Evolutionary conservation across 2,797 vertebrate species (phyloP), one percentile per base, ranked within the genome.

Genomic region (Parotocinclus haroldoi): DNA sequence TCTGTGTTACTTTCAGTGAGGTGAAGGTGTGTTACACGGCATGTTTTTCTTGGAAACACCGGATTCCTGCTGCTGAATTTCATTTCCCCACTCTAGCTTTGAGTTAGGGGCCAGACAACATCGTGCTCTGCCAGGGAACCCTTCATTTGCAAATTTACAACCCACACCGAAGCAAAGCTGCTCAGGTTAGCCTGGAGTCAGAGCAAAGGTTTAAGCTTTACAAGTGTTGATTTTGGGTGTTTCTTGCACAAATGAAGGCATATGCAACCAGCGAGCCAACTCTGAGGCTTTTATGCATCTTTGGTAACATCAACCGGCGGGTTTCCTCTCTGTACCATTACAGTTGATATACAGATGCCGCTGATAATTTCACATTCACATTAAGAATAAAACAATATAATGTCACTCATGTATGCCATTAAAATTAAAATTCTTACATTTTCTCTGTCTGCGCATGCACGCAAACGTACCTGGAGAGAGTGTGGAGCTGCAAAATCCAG

Each of bases 31-130:
- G 74, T 78, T 78, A 76, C 75, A 53, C 75, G 64, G 76, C 83
- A 80, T 87, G 83, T 87, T 90, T 88, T 84, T 64, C 77, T 89
- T 86, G 85, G 88, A 86, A 45, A 51, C 12, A 69, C 42, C 66
- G 63, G 73, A 77, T 85, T 86, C 85, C 80, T 84, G 83, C 84
- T 79, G 49, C 8, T 66, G 77, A 83, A 83, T 84, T 83, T 77
- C 60, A 58, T 76, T 80, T 83, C 84, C 84, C 83, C 78, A 72
- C 79, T 81, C 77, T 82, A 78, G 17, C 68, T 78, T 64, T 45
- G 78, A 77, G 79, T 80, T 79, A 68, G 75, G 37, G 76, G 56
- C 53, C 59, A 77, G 82, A 80, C 80, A 77, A 81, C 7, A 53
- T 48, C 55, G 74, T 14, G 9, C 38, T 46, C 49, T 39, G 36